These are phyloP conservation scores for Petromus typicus DNA, from an alignment of 2,113 vertebrate genomes.

Conservation along the genomic window DNA sequence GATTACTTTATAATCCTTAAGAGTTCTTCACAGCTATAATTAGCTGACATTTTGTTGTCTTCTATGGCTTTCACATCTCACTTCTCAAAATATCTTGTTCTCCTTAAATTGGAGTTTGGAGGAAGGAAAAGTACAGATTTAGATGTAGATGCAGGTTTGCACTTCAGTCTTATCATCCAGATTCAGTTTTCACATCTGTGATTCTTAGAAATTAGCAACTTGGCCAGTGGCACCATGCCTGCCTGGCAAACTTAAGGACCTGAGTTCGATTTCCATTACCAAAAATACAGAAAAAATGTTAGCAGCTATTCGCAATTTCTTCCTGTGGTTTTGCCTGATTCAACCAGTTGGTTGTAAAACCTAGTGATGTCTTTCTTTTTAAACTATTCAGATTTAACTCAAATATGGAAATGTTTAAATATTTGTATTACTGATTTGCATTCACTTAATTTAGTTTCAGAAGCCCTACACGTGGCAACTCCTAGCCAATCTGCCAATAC, in stretches of 20 bases:
- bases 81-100: slow-evolving; percentile 39
- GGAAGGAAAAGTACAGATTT: neutral
- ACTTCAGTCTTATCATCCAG: neutral
- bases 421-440: slow-evolving; percentile 56
- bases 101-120: neutral
- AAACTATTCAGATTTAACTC: slow-evolving; percentile 41
- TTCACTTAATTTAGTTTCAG: slow-evolving; percentile 80
- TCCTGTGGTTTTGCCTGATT: slow-evolving; percentile 44
- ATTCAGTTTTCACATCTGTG: slow-evolving; percentile 35
- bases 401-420: slow-evolving; percentile 29
- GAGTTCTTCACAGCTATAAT: slow-evolving; percentile 2
- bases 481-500: slow-evolving; percentile 46
- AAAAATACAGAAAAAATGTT: neutral
- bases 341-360: slow-evolving; percentile 26
- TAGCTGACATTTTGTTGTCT: neutral
- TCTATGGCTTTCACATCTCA: neutral
- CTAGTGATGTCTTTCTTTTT: slow-evolving; percentile 42
- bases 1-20: slow-evolving; percentile 5
- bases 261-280: too few species aligned
- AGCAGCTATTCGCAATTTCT: slow-evolving; percentile 39
- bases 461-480: slow-evolving; percentile 78
- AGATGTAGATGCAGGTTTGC: neutral
- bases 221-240: too few species aligned
- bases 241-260: too few species aligned
- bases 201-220: slow-evolving; percentile 36